Percentiles rank a stretch among this genome's conserved stretches.
phyloP scores from a whole-genome alignment of 2,797 vertebrate genomes.

The Picus viridis region DNA sequence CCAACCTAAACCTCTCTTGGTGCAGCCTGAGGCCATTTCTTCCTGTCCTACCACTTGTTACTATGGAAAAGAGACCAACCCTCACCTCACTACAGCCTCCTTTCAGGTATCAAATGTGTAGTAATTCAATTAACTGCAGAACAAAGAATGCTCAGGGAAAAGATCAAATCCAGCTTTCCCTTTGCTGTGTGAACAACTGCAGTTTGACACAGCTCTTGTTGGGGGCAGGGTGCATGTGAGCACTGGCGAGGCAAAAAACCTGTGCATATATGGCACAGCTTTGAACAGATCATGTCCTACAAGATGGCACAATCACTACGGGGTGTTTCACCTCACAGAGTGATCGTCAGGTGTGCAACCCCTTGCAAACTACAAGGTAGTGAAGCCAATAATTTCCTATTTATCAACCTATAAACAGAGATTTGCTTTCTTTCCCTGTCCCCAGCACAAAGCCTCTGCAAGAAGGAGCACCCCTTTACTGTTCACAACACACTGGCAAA shows the following conservation, averaged over 20 bases:
- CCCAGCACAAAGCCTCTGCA: neutral
- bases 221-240: neutral
- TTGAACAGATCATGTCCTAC: neutral
- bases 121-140: neutral
- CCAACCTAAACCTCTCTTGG: too few species aligned
- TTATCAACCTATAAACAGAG: neutral
- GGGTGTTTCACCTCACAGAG: neutral
- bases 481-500: too few species aligned
- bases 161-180: neutral
- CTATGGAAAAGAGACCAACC: too few species aligned
- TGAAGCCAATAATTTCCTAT: neutral
- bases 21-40: too few species aligned
- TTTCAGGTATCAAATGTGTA: fast-evolving
- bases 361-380: fast-evolving
- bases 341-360: neutral
- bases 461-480: neutral
- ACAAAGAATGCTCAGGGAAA: neutral
- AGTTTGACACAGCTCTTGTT: neutral
- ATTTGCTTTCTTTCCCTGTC: neutral
- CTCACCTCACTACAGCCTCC: too few species aligned
- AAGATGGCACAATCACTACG: neutral
- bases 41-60: too few species aligned
- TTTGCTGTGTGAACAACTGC: neutral
- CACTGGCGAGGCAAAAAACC: neutral
- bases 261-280: fast-evolving